phyloP scores from a whole-genome alignment of 2,113 vertebrate species.

The Condylura cristata region DNA sequence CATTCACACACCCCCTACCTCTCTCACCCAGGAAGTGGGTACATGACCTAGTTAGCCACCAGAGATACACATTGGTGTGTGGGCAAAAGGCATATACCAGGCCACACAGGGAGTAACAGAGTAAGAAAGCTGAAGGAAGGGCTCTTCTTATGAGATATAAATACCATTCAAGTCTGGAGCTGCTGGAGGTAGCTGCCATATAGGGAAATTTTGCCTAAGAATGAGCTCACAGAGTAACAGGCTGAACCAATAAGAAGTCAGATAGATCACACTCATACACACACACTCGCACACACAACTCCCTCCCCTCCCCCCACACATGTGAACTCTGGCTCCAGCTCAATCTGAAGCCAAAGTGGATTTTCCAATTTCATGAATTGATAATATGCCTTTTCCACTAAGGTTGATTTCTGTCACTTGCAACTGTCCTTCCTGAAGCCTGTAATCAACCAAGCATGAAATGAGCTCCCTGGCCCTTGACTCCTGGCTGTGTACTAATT shows the following conservation, averaged over 20 bases:
- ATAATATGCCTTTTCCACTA: background rate
- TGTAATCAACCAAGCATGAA: background rate
- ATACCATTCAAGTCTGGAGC: background rate
- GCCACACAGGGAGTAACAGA: background rate
- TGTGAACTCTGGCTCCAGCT: background rate
- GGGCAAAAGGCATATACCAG: background rate
- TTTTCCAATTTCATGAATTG: background rate
- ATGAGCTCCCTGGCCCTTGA: background rate
- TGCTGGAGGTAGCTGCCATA: background rate
- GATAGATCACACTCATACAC: background rate
- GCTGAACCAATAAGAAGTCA: background rate
- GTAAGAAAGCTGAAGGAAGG: background rate
- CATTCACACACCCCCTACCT: background rate
- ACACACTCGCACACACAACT: background rate
- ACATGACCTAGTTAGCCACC: background rate
- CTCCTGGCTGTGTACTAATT: background rate
- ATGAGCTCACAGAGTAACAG: background rate
- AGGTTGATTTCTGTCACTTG: background rate
- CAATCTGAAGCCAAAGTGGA: conserved; percentile 29
- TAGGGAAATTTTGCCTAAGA: background rate
- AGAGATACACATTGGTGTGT: background rate
- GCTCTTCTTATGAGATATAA: background rate
- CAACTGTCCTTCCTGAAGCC: background rate
- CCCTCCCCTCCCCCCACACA: background rate
- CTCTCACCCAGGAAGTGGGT: background rate